Percentiles rank a stretch among this genome's conserved stretches.
These are phyloP conservation scores for Ploceus nigricollis DNA, from an alignment of 2,113 vertebrate genomes.

Conservation along the genomic window DNA sequence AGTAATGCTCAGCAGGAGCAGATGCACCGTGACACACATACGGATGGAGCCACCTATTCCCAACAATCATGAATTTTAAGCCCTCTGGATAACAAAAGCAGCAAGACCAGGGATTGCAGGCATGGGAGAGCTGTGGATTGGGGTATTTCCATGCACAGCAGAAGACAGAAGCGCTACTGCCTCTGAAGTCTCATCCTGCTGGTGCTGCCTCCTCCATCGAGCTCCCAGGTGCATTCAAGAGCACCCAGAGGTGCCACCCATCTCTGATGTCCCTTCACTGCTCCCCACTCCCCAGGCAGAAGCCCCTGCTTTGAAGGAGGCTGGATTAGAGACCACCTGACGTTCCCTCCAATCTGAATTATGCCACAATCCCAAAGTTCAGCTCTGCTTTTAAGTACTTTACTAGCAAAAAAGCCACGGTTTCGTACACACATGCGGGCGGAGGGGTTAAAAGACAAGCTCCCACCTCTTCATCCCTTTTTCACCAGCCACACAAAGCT, in stretches of 20 bases:
- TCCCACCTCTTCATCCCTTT: not conserved
- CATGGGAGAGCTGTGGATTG: not conserved
- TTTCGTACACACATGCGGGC: not conserved
- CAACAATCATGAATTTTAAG: not conserved
- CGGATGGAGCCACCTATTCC: not conserved
- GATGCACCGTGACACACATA: not conserved
- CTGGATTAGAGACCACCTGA: not conserved
- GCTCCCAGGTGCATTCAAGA: not conserved
- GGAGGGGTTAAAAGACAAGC: not conserved
- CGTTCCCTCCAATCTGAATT: not conserved
- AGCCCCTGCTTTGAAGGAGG: not conserved
- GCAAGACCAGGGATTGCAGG: not conserved
- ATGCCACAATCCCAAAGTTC: not conserved
- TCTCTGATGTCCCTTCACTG: not conserved
- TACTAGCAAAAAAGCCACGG: not conserved
- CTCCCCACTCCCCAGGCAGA: not conserved
- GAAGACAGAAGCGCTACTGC: not conserved
- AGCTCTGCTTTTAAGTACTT: not conserved
- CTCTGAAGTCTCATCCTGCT: not conserved
- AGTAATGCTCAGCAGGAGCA: not conserved
- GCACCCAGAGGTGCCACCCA: not conserved
- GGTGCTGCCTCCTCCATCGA: not conserved
- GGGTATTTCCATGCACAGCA: not conserved
- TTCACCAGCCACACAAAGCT: not conserved
- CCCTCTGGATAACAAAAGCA: conserved; percentile 6